These are phyloP conservation scores for Napeogenes sylphis DNA, from an alignment of 2,888 invertebrate genomes.

Conservation along the genomic window DNA sequence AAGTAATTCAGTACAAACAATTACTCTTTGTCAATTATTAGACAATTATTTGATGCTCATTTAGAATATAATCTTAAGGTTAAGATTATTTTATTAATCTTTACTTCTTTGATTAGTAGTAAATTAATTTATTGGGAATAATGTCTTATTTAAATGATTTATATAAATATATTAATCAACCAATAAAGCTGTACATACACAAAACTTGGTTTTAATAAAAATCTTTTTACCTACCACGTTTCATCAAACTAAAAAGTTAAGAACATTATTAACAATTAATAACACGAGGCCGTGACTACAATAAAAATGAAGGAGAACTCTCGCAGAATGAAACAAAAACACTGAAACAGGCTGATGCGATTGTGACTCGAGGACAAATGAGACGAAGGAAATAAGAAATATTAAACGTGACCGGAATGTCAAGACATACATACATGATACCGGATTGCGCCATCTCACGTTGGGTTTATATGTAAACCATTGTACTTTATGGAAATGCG, in stretches of 20 bases:
- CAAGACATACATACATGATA: constrained; percentile 60
- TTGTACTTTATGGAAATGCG: constrained; percentile 56
- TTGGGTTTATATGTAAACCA: constrained; percentile 55
- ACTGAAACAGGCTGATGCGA: constrained; percentile 60
- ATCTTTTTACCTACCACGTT: background rate
- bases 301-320: constrained; percentile 26
- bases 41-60: background rate
- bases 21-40: background rate
- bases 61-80: no score
- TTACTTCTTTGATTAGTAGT: no score
- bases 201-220: no score
- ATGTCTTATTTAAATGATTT: no score
- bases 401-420: constrained; percentile 73
- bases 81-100: no score
- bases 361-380: constrained; percentile 69
- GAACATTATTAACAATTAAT: constrained; percentile 11
- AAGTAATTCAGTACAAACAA: constrained; percentile 13
- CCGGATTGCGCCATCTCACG: constrained; percentile 51
- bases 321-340: constrained; percentile 47
- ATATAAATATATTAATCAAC: no score
- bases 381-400: constrained; percentile 75
- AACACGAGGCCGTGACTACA: constrained; percentile 13
- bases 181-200: no score
- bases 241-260: constrained; percentile 6
- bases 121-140: no score